Percentiles rank a stretch among this genome's conserved stretches.
These are phyloP conservation scores for Poliocrania exsul DNA, from an alignment of 2,797 vertebrate species.

Conservation along the genomic window DNA sequence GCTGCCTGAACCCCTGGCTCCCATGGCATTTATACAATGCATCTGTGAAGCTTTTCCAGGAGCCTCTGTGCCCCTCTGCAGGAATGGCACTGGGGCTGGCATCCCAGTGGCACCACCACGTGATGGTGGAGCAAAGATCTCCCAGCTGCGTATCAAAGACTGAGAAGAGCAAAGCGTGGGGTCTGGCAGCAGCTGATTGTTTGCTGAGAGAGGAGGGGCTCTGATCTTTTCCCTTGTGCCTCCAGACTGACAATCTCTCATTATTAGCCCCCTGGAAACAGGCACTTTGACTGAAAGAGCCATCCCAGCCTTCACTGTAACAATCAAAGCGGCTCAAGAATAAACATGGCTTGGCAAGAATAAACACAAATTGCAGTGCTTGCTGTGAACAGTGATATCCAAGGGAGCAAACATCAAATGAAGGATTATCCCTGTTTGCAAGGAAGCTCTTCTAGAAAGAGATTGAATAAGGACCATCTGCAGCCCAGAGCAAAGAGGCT, in stretches of 20 bases:
- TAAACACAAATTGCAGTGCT: slow-evolving; percentile 67
- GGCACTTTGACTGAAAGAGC: slow-evolving; percentile 55
- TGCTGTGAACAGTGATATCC: slow-evolving; percentile 63
- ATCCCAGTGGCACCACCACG: neutral
- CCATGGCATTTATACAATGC: rapidly evolving
- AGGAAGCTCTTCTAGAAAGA: slow-evolving; percentile 45
- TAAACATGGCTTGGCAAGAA: slow-evolving; percentile 70
- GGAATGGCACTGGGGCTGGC: rapidly evolving
- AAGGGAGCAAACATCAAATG: slow-evolving; percentile 69
- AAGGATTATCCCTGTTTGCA: slow-evolving; percentile 66
- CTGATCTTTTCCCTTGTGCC: neutral
- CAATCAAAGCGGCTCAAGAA: slow-evolving; percentile 64
- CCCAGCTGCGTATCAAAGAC: neutral
- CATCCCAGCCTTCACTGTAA: slow-evolving; percentile 47
- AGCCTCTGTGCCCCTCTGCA: neutral
- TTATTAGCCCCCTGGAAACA: slow-evolving; percentile 64
- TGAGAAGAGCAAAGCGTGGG: neutral
- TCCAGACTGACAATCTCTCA: slow-evolving; percentile 37
- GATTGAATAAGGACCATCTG: slow-evolving; percentile 60
- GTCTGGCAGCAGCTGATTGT: slow-evolving; percentile 40
- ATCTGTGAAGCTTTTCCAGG: neutral
- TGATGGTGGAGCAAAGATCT: neutral
- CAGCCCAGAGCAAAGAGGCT: slow-evolving; percentile 30
- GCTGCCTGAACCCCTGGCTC: rapidly evolving
- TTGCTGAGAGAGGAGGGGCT: slow-evolving; percentile 16